These are phyloP conservation scores for Halcyon smyrnensis DNA, from an alignment of 2,797 vertebrate species.

Conservation along the genomic window DNA sequence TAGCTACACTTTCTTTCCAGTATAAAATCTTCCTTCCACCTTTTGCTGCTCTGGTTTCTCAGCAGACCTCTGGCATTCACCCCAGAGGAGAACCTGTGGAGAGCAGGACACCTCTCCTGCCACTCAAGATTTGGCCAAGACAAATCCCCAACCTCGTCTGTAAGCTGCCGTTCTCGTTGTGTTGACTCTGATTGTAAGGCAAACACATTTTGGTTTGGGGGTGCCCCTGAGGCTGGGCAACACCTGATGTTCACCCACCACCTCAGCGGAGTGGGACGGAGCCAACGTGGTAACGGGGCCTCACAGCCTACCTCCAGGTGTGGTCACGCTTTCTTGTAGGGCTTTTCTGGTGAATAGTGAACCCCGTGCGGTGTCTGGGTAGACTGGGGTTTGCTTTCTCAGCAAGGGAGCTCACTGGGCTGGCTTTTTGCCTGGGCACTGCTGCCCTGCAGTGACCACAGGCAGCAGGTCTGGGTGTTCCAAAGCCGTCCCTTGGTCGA, in stretches of 20 bases:
- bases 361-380: neutral
- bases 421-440: neutral
- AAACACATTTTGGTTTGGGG: neutral
- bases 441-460: neutral
- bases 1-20: neutral
- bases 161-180: neutral
- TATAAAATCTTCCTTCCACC: neutral
- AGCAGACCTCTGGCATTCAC: neutral
- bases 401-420: neutral
- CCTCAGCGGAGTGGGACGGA: neutral
- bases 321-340: neutral
- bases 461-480: neutral
- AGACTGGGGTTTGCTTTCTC: neutral
- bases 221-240: neutral
- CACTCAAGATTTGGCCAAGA: neutral
- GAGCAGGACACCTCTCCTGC: neutral
- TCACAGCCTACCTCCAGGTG: neutral
- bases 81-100: neutral
- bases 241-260: accelerated
- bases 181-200: neutral
- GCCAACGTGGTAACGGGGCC: neutral
- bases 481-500: neutral
- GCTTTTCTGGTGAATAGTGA: neutral
- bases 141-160: accelerated
- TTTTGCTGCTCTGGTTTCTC: neutral